A percentile compares a stretch with the other conserved stretches of the same genome.
These are phyloP conservation scores for Hippoglossus stenolepis DNA, from an alignment of 2,113 vertebrate genomes.

Conservation along the genomic window DNA sequence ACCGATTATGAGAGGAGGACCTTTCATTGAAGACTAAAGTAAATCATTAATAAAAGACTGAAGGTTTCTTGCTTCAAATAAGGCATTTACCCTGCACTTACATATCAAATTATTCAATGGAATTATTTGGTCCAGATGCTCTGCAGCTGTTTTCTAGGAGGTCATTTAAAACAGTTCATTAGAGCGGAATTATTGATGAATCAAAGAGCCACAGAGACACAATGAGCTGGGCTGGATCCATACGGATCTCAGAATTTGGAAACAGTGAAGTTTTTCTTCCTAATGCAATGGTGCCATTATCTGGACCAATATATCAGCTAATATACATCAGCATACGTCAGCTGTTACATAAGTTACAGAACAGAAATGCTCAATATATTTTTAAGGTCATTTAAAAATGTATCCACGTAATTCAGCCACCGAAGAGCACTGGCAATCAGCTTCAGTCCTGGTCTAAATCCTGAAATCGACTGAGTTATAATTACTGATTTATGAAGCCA, in stretches of 20 bases:
- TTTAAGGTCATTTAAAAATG: background rate
- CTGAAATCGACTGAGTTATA: background rate
- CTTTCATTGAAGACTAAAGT: constrained; percentile 6
- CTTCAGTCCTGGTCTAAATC: background rate
- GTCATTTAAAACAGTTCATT: constrained; percentile 2
- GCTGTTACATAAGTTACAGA: background rate
- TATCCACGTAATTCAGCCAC: background rate
- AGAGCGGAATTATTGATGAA: background rate
- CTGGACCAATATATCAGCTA: too few species aligned
- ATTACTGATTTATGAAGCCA: constrained; percentile 10
- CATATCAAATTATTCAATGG: constrained; percentile 36
- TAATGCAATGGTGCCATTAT: background rate
- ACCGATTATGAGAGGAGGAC: constrained; percentile 33
- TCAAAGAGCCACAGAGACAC: background rate
- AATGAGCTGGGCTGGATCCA: background rate
- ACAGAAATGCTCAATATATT: background rate
- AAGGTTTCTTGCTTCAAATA: constrained; percentile 37
- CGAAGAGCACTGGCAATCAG: too few species aligned
- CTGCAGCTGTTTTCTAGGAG: constrained; percentile 23
- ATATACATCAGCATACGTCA: background rate
- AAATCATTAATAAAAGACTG: constrained; percentile 32
- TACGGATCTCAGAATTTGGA: background rate
- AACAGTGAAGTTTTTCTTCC: background rate
- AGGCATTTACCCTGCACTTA: constrained; percentile 32
- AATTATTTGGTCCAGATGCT: constrained; percentile 36